A percentile compares a stretch with the other conserved stretches of the same genome.
These are phyloP conservation scores for Ceuthmochares aereus DNA, from an alignment of 2,113 vertebrate species.

Conservation along the genomic window DNA sequence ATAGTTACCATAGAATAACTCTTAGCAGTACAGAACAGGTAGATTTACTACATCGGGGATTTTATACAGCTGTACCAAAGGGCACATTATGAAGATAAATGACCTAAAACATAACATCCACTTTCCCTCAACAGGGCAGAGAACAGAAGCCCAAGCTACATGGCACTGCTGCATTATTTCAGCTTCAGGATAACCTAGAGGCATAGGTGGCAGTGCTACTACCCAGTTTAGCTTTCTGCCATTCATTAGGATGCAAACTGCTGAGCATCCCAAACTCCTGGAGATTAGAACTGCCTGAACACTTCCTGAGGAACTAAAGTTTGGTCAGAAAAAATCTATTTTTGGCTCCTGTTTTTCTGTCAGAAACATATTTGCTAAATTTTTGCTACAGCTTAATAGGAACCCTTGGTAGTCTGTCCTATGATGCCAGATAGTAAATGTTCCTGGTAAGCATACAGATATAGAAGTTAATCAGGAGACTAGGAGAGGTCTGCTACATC, in stretches of 20 bases:
- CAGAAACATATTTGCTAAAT: not conserved
- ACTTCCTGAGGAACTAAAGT: not conserved
- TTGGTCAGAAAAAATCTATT: not conserved
- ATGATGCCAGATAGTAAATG: not conserved
- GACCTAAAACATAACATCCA: not conserved
- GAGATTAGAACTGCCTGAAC: not conserved
- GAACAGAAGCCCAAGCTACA: too few species aligned
- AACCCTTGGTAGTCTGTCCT: not conserved
- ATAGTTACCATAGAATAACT: not conserved
- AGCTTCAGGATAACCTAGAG: not conserved
- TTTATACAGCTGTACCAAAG: not conserved
- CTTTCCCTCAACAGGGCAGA: too few species aligned
- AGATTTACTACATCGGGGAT: not conserved
- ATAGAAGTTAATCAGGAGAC: not conserved
- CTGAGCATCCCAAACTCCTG: not conserved
- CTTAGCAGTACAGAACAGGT: not conserved
- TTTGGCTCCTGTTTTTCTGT: not conserved
- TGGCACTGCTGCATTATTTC: too few species aligned
- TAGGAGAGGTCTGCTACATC: not conserved
- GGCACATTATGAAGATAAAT: not conserved
- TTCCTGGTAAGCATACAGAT: not conserved
- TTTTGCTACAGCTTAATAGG: not conserved
- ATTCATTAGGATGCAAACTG: not conserved
- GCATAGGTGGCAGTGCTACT: accelerated
- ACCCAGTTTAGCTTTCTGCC: not conserved